Conservation (phyloP, 2,888 invertebrate genomes). For the Erebia epiphron region DNA sequence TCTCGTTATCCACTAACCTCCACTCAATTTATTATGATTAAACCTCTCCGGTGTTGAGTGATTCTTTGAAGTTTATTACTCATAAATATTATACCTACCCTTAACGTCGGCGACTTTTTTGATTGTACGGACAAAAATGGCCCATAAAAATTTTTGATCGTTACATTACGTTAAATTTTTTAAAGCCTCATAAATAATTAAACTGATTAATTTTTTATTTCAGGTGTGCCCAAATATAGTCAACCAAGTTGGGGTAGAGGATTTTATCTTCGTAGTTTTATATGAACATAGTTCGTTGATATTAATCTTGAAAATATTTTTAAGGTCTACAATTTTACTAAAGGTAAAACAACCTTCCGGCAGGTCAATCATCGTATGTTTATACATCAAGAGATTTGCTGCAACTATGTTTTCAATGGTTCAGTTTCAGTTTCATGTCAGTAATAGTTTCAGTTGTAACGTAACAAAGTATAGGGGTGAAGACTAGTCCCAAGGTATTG, state of each 20-base stretch:
- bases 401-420: no score
- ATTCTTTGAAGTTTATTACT: constrained; percentile 41
- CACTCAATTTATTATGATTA: constrained; percentile 72
- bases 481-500: no score
- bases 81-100: constrained; percentile 25
- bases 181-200: constrained; percentile 11
- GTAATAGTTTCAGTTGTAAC: no score
- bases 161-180: constrained; percentile 1
- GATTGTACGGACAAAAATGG: constrained; percentile 6
- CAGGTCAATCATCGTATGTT: no score
- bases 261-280: not conserved
- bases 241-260: not conserved
- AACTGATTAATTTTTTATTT: not conserved
- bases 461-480: no score
- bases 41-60: constrained; percentile 39
- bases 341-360: no score
- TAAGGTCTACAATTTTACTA: no score
- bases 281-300: not conserved
- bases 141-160: constrained; percentile 3
- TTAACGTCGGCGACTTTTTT: constrained; percentile 7
- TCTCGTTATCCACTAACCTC: constrained; percentile 58
- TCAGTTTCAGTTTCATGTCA: no score
- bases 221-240: not conserved
- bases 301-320: not conserved
- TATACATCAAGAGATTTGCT: no score